A percentile compares a stretch with the other conserved stretches of the same genome.
phyloP scores from a whole-genome alignment of 2,113 vertebrate species.

The Embiotoca jacksoni region DNA sequence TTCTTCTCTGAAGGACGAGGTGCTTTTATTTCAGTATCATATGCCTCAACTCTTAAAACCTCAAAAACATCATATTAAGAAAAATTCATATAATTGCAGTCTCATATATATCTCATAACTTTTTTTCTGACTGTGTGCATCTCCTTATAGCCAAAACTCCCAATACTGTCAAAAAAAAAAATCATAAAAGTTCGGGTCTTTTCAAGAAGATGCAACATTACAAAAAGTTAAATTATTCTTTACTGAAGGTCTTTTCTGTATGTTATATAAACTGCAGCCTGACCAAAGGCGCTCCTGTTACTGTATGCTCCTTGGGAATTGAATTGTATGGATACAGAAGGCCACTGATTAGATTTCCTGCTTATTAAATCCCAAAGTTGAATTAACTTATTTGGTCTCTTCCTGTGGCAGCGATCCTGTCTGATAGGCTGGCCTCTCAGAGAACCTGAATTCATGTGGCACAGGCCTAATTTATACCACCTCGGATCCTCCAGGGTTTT shows the following conservation, averaged over 20 bases:
- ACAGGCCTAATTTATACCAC: conserved; percentile 25
- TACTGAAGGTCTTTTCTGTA: conserved; percentile 42
- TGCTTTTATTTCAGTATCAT: conserved; percentile 1
- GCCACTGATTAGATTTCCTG: conserved; percentile 53
- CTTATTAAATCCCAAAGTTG: conserved; percentile 52
- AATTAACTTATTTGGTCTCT: conserved; percentile 53
- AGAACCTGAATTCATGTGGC: conserved; percentile 13
- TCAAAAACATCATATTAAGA: conserved; percentile 15
- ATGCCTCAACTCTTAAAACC: conserved; percentile 42
- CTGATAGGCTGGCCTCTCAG: conserved; percentile 24
- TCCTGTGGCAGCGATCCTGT: conserved; percentile 43
- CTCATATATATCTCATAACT: conserved; percentile 12
- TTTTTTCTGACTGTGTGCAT: conserved; percentile 31
- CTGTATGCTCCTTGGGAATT: conserved; percentile 24
- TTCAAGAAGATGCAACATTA: conserved; percentile 22
- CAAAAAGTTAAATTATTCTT: conserved; percentile 27
- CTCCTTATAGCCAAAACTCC: conserved; percentile 27
- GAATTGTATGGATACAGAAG: conserved; percentile 44
- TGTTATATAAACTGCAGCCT: conserved; percentile 17
- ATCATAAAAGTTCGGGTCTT: neutral
- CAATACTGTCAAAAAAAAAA: neutral
- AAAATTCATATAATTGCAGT: conserved; percentile 46
- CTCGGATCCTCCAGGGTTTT: conserved; percentile 22
- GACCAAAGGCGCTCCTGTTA: conserved; percentile 40
- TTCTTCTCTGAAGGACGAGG: conserved; percentile 6